phyloP scores from a whole-genome alignment of 2,797 vertebrate genomes.

The Syndactyla subalaris region DNA sequence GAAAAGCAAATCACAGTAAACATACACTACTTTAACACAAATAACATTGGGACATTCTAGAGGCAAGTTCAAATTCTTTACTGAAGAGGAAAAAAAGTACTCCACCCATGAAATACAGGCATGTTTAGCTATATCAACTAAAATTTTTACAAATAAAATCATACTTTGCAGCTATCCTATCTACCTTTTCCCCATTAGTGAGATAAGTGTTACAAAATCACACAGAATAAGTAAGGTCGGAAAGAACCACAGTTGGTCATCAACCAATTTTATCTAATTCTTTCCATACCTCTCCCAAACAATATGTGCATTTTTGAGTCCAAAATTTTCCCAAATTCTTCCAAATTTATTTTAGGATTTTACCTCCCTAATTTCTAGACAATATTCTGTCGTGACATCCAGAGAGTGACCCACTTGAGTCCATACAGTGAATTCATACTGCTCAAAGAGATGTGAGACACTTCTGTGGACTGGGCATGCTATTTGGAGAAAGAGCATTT shows the following conservation, averaged over 20 bases:
- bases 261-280: not conserved
- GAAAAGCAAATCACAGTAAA: not conserved
- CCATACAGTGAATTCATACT: not conserved
- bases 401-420: not conserved
- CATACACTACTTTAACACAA: not conserved
- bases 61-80: not conserved
- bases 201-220: not conserved
- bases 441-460: fast-evolving
- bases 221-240: not conserved
- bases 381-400: not conserved
- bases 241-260: not conserved
- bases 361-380: not conserved
- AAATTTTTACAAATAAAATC: not conserved
- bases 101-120: not conserved
- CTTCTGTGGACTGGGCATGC: not conserved
- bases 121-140: not conserved
- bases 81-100: not conserved
- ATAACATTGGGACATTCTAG: not conserved
- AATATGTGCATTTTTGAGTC: not conserved
- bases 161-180: not conserved
- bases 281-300: not conserved
- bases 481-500: not conserved
- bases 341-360: not conserved
- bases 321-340: not conserved
- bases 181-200: not conserved